Evolutionary conservation across 2,797 vertebrate genomes (phyloP), one percentile per base, ranked within the genome.

Genomic region (Eptatretus atami): DNA sequence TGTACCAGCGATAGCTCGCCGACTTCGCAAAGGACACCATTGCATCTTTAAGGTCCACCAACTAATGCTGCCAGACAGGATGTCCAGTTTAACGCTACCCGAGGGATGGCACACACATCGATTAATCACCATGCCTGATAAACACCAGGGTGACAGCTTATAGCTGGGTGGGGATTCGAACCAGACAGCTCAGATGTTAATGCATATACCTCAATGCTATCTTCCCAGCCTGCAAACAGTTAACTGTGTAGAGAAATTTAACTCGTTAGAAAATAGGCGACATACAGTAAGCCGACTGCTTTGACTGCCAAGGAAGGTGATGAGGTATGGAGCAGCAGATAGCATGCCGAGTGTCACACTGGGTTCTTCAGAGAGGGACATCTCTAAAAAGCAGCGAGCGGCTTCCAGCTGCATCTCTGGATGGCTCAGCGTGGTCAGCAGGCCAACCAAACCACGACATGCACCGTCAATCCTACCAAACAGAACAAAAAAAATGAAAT

Each of bases 221-320:
- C 19, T 52, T 44, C 3, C 12, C 12, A 52, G 31, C 31, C 31
- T 44, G 6, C 6, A 44, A 44, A 44, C 6, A 44, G 6, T 44
- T 44, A 2, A 4, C 31, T 8, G 6, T 44, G 31, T 4, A 3
- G 31, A 8, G 4, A 44, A 44, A 44, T 44, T 44, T 44, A 44
- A 19, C 25, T 15, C 13, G 53, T 15, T 12, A 24, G 15, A 3
- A 24, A 54, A 19, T 13, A 10, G 53, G 15, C 1, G 10, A 13
- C 82, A 78, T 70, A 94, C 88, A 11, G 74, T 82, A 69, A 96
- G 80, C 70, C 80, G 81, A 67, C 80, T 65, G 61, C 84, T 88
- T 70, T 83, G 82, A 67, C 85, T 77, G 0, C 82, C 82, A 67
- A 98, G 78, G 70, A 83, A 95, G 1, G 87, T 98, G 67, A 96